Percentiles rank a stretch among this genome's conserved stretches.
Conservation (phyloP, 2,113 vertebrate species). For the Porphyrio hochstetteri region DNA sequence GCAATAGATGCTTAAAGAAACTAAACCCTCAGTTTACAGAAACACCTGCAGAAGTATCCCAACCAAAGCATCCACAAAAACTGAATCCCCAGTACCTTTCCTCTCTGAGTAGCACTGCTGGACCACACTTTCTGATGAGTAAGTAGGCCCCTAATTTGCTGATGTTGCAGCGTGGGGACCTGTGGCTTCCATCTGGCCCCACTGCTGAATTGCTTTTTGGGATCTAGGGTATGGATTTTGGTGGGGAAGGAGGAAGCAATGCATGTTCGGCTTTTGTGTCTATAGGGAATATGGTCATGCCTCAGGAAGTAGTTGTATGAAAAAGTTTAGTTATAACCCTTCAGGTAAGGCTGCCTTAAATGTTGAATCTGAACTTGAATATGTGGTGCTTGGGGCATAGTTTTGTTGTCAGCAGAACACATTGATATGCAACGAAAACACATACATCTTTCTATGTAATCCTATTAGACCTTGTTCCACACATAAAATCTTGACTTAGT, state of each 20-base stretch:
- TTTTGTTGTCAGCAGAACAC: background rate
- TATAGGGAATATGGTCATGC: background rate
- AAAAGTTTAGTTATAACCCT: background rate
- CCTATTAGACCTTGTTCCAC: background rate
- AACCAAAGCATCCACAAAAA: background rate
- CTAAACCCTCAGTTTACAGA: background rate
- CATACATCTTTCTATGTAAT: background rate
- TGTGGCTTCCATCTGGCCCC: background rate
- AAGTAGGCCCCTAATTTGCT: background rate
- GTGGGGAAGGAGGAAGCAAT: background rate
- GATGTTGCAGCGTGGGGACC: background rate
- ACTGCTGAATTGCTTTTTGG: background rate
- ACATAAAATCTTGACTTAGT: background rate
- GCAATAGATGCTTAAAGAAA: background rate
- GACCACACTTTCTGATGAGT: background rate
- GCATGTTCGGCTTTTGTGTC: background rate
- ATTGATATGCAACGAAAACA: background rate
- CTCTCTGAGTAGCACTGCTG: background rate
- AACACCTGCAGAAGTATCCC: rapidly evolving
- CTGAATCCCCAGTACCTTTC: background rate
- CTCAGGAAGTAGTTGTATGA: background rate
- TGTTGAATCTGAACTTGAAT: background rate
- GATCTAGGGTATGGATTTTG: background rate
- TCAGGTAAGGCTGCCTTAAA: background rate
- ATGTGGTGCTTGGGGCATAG: background rate